Evolutionary conservation across 2,797 vertebrate genomes (phyloP).

Genomic region (Acanthis flammea): DNA sequence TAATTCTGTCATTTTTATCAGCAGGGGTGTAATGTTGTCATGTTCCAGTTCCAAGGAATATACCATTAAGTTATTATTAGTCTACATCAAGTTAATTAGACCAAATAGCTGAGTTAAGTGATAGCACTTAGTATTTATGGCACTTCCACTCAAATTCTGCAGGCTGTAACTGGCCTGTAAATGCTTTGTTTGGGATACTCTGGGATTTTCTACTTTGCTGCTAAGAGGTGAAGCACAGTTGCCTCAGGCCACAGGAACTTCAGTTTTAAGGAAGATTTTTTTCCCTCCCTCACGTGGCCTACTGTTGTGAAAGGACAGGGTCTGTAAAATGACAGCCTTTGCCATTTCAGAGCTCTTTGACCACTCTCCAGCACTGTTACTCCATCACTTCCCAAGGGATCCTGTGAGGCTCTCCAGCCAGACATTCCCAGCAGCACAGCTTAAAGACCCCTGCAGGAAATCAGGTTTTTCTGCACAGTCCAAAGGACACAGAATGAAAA

Average conservation of each 20-base stretch:
- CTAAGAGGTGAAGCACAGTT: background rate
- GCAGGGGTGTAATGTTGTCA: background rate
- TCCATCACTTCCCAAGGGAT: background rate
- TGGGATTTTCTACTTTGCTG: background rate
- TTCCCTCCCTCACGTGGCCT: background rate
- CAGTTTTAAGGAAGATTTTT: background rate
- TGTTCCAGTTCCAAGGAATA: background rate
- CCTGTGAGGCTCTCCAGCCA: background rate
- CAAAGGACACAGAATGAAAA: background rate
- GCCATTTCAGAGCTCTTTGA: background rate
- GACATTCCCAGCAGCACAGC: background rate
- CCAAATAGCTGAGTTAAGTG: background rate
- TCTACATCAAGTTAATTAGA: background rate
- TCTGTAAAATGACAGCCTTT: background rate
- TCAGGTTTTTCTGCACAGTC: background rate
- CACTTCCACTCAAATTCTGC: background rate
- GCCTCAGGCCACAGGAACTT: background rate
- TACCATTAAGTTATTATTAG: background rate
- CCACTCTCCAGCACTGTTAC: background rate
- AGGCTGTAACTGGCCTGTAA: background rate
- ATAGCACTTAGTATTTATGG: background rate
- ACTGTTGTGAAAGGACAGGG: background rate
- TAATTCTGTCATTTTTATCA: slow-evolving; percentile 8
- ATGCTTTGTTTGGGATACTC: background rate
- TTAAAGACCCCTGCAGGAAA: background rate